These are phyloP conservation scores for Amblyornis subalaris DNA, from an alignment of 2,113 vertebrate species.

Conservation along the genomic window DNA sequence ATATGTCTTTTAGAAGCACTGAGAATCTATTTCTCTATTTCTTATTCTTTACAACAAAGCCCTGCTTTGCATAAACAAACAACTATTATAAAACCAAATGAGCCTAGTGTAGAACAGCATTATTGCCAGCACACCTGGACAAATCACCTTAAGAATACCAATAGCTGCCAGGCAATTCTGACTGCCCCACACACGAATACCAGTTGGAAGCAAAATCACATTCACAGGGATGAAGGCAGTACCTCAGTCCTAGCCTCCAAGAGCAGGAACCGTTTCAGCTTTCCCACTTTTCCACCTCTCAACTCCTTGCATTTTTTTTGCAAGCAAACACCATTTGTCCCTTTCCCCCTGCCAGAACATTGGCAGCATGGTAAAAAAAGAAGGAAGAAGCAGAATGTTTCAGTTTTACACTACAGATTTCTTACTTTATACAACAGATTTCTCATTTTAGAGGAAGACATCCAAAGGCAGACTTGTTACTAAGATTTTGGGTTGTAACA, in stretches of 20 bases:
- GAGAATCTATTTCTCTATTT: neutral
- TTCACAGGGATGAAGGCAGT: neutral
- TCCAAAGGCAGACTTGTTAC: neutral
- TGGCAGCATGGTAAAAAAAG: neutral
- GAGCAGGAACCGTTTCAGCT: neutral
- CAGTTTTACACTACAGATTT: neutral
- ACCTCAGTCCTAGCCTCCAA: neutral
- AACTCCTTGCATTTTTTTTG: neutral
- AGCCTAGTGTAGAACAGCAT: neutral
- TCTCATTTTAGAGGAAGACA: neutral
- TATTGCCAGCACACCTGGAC: neutral
- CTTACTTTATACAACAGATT: neutral
- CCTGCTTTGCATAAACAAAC: neutral
- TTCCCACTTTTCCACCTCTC: neutral
- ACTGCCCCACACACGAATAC: rapidly evolving
- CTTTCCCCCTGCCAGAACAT: neutral
- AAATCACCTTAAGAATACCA: neutral
- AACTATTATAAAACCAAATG: neutral
- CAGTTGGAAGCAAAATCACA: rapidly evolving
- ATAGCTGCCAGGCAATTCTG: neutral
- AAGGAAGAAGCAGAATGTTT: neutral
- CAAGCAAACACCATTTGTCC: neutral
- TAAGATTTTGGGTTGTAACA: neutral
- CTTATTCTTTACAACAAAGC: neutral
- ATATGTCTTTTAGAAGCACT: neutral